Percentiles rank a stretch among this genome's conserved stretches.
phyloP scores from a whole-genome alignment of 1,140 invertebrate genomes.

The Anadara kagoshimensis region DNA sequence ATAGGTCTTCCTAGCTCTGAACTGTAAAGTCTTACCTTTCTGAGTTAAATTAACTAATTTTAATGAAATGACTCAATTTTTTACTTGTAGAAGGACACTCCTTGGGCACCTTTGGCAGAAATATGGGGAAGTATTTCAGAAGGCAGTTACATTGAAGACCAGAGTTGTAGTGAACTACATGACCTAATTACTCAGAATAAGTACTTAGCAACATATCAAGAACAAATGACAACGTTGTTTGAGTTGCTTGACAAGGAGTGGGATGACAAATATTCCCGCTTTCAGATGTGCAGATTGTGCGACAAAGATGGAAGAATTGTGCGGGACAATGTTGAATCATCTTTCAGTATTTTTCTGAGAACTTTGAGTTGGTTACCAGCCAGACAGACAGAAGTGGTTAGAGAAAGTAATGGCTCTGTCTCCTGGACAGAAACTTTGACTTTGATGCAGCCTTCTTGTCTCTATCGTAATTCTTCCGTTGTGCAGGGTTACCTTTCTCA shows the following conservation, averaged over 20 bases:
- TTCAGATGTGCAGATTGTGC: constrained; percentile 35
- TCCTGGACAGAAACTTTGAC: constrained; percentile 19
- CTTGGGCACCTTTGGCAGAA: constrained; percentile 47
- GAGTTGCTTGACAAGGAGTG: constrained; percentile 55
- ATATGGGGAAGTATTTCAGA: constrained; percentile 38
- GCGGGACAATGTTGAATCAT: constrained; percentile 43
- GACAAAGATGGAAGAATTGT: constrained; percentile 15
- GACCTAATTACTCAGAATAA: constrained; percentile 47
- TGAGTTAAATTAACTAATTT: constrained; percentile 3
- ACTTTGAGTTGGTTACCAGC: constrained; percentile 60
- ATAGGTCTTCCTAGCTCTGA: too few relatives aligned
- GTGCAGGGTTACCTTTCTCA: constrained; percentile 50
- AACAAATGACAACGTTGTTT: constrained; percentile 58
- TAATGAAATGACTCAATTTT: neutral
- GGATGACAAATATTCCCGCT: constrained; percentile 48
- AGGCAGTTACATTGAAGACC: constrained; percentile 51
- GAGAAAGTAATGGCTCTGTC: constrained; percentile 15
- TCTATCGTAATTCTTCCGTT: constrained; percentile 43
- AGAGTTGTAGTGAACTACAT: constrained; percentile 52
- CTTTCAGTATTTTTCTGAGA: constrained; percentile 53
- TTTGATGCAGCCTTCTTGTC: constrained; percentile 41
- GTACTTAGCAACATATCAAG: constrained; percentile 14
- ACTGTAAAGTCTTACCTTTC: too few relatives aligned
- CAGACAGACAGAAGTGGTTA: constrained; percentile 15
- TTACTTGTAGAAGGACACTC: constrained; percentile 45